phyloP scores from a whole-genome alignment of 2,888 invertebrate genomes.

The Chrysotoxum bicinctum region DNA sequence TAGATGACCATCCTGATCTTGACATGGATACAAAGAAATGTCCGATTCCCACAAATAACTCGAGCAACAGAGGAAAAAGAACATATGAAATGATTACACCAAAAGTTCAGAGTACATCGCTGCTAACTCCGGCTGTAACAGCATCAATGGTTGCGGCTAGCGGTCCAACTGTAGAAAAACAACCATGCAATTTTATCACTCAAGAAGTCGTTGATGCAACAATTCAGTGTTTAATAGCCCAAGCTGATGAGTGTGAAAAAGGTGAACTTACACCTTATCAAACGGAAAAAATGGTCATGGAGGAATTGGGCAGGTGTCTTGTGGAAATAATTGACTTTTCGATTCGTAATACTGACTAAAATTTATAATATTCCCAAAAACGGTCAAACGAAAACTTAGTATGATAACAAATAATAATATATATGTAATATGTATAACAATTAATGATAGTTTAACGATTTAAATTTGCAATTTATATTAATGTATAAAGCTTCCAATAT shows the following conservation, averaged over 20 bases:
- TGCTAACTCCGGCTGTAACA: slow-evolving; percentile 20
- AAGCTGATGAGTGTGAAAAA: slow-evolving; percentile 92
- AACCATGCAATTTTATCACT: slow-evolving; percentile 94
- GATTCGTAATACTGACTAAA: slow-evolving; percentile 78
- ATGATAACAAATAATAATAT: not conserved
- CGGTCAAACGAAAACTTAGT: not conserved
- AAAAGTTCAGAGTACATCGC: not conserved
- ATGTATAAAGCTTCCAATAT: slow-evolving; percentile 48
- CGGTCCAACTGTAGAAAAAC: slow-evolving; percentile 83
- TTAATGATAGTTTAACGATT: not conserved
- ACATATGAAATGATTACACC: slow-evolving; percentile 42
- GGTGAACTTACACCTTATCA: slow-evolving; percentile 86
- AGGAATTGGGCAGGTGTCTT: slow-evolving; percentile 97
- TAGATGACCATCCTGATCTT: slow-evolving; percentile 88
- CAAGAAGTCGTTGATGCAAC: slow-evolving; percentile 97
- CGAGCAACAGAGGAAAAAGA: slow-evolving; percentile 42
- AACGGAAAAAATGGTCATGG: slow-evolving; percentile 88
- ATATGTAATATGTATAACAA: slow-evolving; percentile 13
- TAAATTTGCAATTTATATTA: slow-evolving; percentile 55
- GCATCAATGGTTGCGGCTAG: slow-evolving; percentile 12
- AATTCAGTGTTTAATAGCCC: slow-evolving; percentile 96
- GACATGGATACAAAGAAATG: slow-evolving; percentile 78
- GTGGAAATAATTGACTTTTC: slow-evolving; percentile 93
- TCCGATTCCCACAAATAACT: slow-evolving; percentile 4
- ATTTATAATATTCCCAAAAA: slow-evolving; percentile 36